These are phyloP conservation scores for Cacoxenus indagator DNA, from an alignment of 2,888 invertebrate species.

Conservation along the genomic window DNA sequence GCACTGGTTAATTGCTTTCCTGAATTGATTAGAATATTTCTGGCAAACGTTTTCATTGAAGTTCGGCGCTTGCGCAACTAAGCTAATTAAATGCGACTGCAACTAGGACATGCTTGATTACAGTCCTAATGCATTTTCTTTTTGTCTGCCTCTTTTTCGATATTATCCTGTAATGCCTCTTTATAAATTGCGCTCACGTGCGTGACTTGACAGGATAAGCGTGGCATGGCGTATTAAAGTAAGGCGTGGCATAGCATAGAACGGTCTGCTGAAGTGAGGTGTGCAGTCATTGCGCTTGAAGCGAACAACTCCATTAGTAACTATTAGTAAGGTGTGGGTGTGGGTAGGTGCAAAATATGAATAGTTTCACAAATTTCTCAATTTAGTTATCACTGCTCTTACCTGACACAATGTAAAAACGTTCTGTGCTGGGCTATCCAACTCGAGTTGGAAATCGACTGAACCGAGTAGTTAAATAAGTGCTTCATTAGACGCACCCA, in stretches of 20 bases:
- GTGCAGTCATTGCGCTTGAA: neutral
- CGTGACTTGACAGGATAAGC: neutral
- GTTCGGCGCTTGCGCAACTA: constrained; percentile 49
- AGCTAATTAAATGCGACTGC: constrained; percentile 52
- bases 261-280: neutral
- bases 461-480: too few relatives aligned
- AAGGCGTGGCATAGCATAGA: neutral
- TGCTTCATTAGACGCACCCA: too few relatives aligned
- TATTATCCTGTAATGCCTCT: neutral
- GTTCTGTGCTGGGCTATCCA: too few relatives aligned
- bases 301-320: neutral
- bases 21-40: constrained; percentile 47
- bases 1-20: constrained; percentile 6
- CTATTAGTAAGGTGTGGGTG: too few relatives aligned
- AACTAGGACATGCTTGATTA: neutral
- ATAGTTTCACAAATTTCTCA: too few relatives aligned
- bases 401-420: too few relatives aligned
- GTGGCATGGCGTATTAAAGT: neutral
- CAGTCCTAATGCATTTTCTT: neutral
- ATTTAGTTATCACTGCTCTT: too few relatives aligned
- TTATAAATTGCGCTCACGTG: neutral
- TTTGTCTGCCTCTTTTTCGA: neutral
- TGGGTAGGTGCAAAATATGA: too few relatives aligned
- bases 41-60: constrained; percentile 26
- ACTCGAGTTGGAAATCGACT: too few relatives aligned